phyloP scores from a whole-genome alignment of 2,797 vertebrate species.

The Sitta carolinensis region DNA sequence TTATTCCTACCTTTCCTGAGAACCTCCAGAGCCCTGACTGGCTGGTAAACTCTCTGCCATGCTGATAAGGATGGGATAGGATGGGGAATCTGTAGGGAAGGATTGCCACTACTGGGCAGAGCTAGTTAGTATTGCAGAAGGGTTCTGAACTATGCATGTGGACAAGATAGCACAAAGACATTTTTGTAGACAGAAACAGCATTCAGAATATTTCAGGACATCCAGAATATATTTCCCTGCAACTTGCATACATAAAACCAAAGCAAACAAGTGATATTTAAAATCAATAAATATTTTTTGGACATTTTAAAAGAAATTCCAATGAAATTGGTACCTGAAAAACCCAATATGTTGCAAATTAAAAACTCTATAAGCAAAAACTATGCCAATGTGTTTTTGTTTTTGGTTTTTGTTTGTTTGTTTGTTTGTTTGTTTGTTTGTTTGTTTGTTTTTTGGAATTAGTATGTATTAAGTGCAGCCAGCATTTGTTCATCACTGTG shows the following conservation, averaged over 20 bases:
- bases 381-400: too few species aligned
- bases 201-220: background rate
- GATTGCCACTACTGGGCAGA: background rate
- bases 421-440: background rate
- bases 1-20: background rate
- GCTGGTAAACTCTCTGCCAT: background rate
- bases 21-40: background rate
- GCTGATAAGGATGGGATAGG: background rate
- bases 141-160: background rate
- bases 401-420: background rate
- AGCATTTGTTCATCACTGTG: conserved; percentile 53
- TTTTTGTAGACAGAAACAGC: background rate
- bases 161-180: background rate
- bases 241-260: background rate
- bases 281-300: conserved; percentile 16
- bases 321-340: conserved; percentile 33
- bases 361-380: conserved; percentile 47
- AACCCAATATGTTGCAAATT: conserved; percentile 51
- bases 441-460: background rate
- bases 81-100: background rate
- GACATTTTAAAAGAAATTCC: conserved; percentile 46
- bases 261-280: conserved; percentile 2
- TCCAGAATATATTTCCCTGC: background rate
- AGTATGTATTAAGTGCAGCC: conserved; percentile 51
- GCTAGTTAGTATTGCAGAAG: background rate